These are phyloP conservation scores for Pantherophis vulpinus DNA, from an alignment of 2,797 vertebrate species.

Conservation along the genomic window DNA sequence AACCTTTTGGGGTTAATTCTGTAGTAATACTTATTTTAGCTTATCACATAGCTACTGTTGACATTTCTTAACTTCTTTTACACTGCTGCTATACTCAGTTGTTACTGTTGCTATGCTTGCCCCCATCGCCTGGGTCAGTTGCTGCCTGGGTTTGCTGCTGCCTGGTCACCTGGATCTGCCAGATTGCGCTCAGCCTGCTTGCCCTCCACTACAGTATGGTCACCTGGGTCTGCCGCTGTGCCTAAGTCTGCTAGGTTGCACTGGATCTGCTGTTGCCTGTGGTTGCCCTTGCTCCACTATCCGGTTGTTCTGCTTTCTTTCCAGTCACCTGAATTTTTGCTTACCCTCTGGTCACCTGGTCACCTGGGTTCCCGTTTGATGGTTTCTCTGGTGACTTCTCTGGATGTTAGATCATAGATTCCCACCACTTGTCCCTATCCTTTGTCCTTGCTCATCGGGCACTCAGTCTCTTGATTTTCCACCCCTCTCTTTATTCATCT, in stretches of 20 bases:
- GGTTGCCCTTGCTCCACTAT: not conserved
- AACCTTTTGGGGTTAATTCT: not conserved
- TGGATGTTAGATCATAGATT: not conserved
- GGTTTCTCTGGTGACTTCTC: not conserved
- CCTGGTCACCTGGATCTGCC: not conserved
- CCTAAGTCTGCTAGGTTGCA: not conserved
- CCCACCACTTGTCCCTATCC: not conserved
- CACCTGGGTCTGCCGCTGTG: not conserved
- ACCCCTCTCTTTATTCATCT: not conserved
- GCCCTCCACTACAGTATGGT: not conserved
- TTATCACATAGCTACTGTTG: not conserved
- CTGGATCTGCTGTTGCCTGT: not conserved
- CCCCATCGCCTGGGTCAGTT: not conserved
- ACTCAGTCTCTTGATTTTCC: not conserved
- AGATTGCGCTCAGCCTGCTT: not conserved
- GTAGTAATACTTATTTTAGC: not conserved
- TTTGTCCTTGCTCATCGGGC: not conserved
- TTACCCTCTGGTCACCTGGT: not conserved
- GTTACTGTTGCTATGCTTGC: not conserved
- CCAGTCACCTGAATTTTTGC: not conserved
- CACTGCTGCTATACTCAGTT: not conserved
- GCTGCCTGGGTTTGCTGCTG: not conserved
- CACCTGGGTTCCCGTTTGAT: not conserved
- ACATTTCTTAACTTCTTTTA: not conserved
- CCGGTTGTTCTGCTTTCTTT: not conserved